phyloP scores from a whole-genome alignment of 2,888 invertebrate species.

The Nymphalis urticae region DNA sequence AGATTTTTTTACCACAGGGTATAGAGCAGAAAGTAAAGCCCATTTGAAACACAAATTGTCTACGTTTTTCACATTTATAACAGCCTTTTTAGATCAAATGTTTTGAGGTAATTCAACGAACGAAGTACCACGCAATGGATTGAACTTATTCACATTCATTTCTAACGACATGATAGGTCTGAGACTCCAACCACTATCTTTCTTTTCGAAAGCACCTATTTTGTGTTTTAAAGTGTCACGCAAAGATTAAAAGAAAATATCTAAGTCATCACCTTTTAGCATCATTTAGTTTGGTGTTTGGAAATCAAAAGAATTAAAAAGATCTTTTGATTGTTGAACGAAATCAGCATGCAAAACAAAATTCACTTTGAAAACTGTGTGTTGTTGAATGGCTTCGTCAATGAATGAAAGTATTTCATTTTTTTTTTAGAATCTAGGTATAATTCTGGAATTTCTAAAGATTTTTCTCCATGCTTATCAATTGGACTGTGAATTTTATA shows the following conservation, averaged over 20 bases:
- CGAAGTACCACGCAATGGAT: slow-evolving; percentile 36
- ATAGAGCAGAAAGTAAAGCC: slow-evolving; percentile 34
- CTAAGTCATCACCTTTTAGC: slow-evolving; percentile 13
- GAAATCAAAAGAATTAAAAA: neutral
- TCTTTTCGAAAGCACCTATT: slow-evolving; percentile 40
- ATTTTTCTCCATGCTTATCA: no score
- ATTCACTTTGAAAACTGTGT: neutral
- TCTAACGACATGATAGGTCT: slow-evolving; percentile 34
- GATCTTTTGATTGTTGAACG: slow-evolving; percentile 10
- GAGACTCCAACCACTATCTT: slow-evolving; percentile 43
- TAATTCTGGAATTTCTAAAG: no score
- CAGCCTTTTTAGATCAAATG: slow-evolving; percentile 41
- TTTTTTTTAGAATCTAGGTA: no score
- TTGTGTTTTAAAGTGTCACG: slow-evolving; percentile 28
- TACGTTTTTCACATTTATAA: slow-evolving; percentile 43
- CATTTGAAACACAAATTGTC: neutral
- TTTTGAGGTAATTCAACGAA: slow-evolving; percentile 40
- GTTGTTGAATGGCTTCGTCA: no score
- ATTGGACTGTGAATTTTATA: no score
- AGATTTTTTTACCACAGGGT: slow-evolving; percentile 37
- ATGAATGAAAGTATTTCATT: no score
- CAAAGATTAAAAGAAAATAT: slow-evolving; percentile 20
- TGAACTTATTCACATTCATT: slow-evolving; percentile 42
- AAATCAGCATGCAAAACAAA: neutral
- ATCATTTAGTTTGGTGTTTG: no score